Evolutionary conservation across 1,140 invertebrate genomes (phyloP), one percentile per base, ranked within the genome.

Genomic region (Neodiprion virginianus): DNA sequence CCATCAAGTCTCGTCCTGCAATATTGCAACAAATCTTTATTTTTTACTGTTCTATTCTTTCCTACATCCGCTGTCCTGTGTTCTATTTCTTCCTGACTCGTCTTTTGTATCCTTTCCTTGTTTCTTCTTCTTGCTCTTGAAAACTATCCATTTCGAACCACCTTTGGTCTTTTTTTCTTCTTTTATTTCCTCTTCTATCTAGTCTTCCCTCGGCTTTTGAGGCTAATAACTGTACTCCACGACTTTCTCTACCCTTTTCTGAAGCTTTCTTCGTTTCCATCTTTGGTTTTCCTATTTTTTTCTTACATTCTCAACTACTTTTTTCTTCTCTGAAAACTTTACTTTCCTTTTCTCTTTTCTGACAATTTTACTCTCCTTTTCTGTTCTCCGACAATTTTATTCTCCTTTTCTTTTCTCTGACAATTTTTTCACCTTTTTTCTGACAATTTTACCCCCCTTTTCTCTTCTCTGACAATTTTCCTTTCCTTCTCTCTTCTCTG

Each of bases 361-460:
- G 8, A 17, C 10, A 23, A n/a, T 70, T 17, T 69, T 48, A 53
- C 40, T 48, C 12, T 74, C n/a, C 28, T n/a, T 23, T 48, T 53
- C 21, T 72, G n/a, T 67, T 75, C 74, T 40, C 72, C 70, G 72
- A 72, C 53, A 68, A 73, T 78, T 70, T 48, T 48, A 14, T 17
- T 70, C 28, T 73, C 48, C 74, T 69, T 48, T 73, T 61, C 17
- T 28, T 53, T 47, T 70, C 28, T 68, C 8, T 49, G 8, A 17
- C 10, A 23, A n/a, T 70, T 17, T 69, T 50, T 21, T 48, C 12
- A 69, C n/a, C 28, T n/a, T 23, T 48, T 53, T 12, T 72, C 21
- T 67, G 17, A 17, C 17, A 21, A 21, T 21, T 21, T 21, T 21
- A 21, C 17, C 17, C 17, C 17, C 17, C 74, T 69, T 48, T 73